Evolutionary conservation across 2,888 invertebrate genomes (phyloP).

Genomic region (Bellardia bayeri): DNA sequence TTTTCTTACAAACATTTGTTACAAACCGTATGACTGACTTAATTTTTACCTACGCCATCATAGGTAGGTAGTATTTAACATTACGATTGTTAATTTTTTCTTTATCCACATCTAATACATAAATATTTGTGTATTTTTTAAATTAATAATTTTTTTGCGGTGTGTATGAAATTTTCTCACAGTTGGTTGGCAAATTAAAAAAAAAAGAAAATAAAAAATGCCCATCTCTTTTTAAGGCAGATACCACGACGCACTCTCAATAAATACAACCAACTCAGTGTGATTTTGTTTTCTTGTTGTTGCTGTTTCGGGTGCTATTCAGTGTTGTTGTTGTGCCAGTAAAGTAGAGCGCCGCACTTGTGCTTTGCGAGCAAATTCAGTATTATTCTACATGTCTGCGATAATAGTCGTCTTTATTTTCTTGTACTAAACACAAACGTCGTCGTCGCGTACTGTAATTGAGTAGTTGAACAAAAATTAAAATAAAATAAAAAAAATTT

Average conservation of each 20-base stretch:
- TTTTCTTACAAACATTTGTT: neutral
- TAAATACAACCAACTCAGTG: constrained; percentile 48
- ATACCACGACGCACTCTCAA: constrained; percentile 67
- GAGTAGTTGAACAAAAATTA: constrained; percentile 49
- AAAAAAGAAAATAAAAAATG: constrained; percentile 1
- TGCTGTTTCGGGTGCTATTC: constrained; percentile 14
- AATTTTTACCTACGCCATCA: neutral
- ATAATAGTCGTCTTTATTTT: constrained; percentile 71
- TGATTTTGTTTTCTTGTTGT: constrained; percentile 51
- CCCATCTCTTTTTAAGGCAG: constrained; percentile 55
- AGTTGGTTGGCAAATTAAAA: neutral
- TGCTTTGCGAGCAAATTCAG: constrained; percentile 70
- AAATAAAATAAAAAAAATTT: constrained; percentile 15
- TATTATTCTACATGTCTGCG: constrained; percentile 75
- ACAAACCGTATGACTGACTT: neutral
- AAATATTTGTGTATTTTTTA: constrained; percentile 24
- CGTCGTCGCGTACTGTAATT: constrained; percentile 59
- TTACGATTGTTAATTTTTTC: neutral
- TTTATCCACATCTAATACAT: constrained; percentile 4
- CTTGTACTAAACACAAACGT: constrained; percentile 43
- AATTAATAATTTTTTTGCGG: constrained; percentile 49
- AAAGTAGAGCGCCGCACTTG: constrained; percentile 71
- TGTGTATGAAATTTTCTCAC: constrained; percentile 27
- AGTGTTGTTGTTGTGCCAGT: constrained; percentile 43
- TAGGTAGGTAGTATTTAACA: neutral